A percentile compares a stretch with the other conserved stretches of the same genome.
phyloP scores from a whole-genome alignment of 23 tunicate genomes.

The Styela plicata region DNA sequence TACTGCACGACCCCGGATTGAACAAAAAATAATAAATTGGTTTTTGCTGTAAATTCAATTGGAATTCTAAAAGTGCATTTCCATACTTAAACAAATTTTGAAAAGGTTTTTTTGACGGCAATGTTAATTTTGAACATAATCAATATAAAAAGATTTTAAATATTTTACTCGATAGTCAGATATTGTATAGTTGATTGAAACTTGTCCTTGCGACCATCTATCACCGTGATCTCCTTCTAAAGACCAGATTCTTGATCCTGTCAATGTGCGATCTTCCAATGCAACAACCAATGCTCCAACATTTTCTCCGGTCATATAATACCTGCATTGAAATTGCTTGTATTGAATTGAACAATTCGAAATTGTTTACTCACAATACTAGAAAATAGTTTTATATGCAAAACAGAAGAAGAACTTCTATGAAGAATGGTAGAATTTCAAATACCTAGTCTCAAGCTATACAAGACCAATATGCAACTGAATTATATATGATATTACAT shows the following conservation, averaged over 20 bases:
- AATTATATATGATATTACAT: no score
- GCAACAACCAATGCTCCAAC: constrained; percentile 51
- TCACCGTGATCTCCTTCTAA: constrained; percentile 56
- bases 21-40: no score
- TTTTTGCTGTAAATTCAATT: no score
- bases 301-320: constrained; percentile 48
- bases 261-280: constrained; percentile 10
- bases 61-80: no score
- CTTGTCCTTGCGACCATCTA: constrained; percentile 45
- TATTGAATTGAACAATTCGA: neutral
- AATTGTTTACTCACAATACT: neutral
- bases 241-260: constrained; percentile 38
- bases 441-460: no score
- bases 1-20: no score
- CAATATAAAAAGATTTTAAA: no score
- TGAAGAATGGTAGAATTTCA: neutral
- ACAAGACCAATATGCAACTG: no score
- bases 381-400: neutral
- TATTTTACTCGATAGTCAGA: constrained; percentile 38
- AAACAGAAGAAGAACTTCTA: no score
- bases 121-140: no score
- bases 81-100: no score
- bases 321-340: constrained; percentile 48
- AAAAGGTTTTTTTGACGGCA: no score
- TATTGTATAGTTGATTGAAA: constrained; percentile 32